Base-by-base conservation (phyloP, 2,888 invertebrate species). In the Parasteatoda lunata region DNA sequence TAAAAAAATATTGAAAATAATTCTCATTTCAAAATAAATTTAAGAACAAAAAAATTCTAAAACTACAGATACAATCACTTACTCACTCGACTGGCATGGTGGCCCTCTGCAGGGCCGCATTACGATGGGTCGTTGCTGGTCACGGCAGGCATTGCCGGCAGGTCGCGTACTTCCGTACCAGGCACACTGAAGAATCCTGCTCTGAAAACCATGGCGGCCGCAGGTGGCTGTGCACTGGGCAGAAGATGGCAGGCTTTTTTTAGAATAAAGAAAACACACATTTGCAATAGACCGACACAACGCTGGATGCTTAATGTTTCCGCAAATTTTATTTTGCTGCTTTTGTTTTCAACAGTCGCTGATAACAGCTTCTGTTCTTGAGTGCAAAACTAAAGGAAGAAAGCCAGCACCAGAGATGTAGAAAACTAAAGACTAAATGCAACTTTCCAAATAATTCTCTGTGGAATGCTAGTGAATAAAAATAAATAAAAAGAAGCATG, bases 171-270 rank as follows among this genome's bases (percentile, higher is more conserved):
- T 96, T 6, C 95, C 95, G 90, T 95, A 95, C 98, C 98, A 99
- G 89, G 98, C 96, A 92, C 98, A 98, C 90, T 96, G 96, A 83
- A 98, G 93, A 90, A 96, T 95, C 90, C 98, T 94, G 91, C 97
- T 97, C 92, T 97, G 96, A 79, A 96, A 95, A 0, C 98, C 98
- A 90, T 95, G 94, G 86, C 94, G 94, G 68, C 95, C 96, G 91
- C 98, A 98, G 0, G 94, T 93, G 47, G 96, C 96, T 90, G 96
- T 94, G 92, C 98, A 98, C 91, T 92, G 89, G 69, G 75, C 76
- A 79, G 70, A 75, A 80, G 80, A 79, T 80, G 76, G 80, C 84
- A 68, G 73, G 79, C 80, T 80, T 79, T 76, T 72, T 70, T 59
- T 13, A n/a, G 5, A 66, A 64, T 66, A 51, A 85, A 71, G 80